These are phyloP conservation scores for Petrophora chlorosata DNA, from an alignment of 2,888 invertebrate genomes.

Conservation along the genomic window DNA sequence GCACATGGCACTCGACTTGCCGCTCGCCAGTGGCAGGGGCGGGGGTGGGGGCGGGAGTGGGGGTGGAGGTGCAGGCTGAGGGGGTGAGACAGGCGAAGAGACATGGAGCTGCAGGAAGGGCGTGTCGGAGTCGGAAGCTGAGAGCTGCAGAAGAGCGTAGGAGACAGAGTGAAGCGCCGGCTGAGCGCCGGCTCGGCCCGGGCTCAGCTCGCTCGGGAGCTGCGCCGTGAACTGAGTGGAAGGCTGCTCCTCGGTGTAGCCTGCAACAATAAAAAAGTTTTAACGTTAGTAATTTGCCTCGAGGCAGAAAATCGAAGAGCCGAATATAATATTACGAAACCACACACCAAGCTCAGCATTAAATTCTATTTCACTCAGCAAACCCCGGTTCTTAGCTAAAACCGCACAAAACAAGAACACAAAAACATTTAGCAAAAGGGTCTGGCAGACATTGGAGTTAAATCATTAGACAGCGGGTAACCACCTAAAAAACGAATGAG, in stretches of 20 bases:
- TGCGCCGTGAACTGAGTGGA: conserved; percentile 90
- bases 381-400: no score
- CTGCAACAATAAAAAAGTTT: conserved; percentile 67
- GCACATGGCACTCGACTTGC: conserved; percentile 91
- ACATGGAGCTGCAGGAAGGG: conserved; percentile 76
- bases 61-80: conserved; percentile 55
- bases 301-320: no score
- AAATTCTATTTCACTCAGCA: no score
- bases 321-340: no score
- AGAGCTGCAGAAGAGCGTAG: conserved; percentile 78
- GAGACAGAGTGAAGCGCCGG: conserved; percentile 73
- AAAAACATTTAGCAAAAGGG: no score
- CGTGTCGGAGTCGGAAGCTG: conserved; percentile 69
- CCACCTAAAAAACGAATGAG: conserved; percentile 7
- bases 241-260: conserved; percentile 91
- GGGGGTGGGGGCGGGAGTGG: background rate
- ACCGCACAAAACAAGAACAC: background rate
- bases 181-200: conserved; percentile 75
- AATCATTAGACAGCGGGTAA: conserved; percentile 8
- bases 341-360: no score
- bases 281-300: no score
- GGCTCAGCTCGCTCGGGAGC: conserved; percentile 87
- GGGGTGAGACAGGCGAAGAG: conserved; percentile 78
- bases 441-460: background rate
- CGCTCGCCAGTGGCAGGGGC: conserved; percentile 72